A percentile compares a stretch with the other conserved stretches of the same genome.
phyloP scores from a whole-genome alignment of 1,140 invertebrate species.

The Caenorhabditis remanei region DNA sequence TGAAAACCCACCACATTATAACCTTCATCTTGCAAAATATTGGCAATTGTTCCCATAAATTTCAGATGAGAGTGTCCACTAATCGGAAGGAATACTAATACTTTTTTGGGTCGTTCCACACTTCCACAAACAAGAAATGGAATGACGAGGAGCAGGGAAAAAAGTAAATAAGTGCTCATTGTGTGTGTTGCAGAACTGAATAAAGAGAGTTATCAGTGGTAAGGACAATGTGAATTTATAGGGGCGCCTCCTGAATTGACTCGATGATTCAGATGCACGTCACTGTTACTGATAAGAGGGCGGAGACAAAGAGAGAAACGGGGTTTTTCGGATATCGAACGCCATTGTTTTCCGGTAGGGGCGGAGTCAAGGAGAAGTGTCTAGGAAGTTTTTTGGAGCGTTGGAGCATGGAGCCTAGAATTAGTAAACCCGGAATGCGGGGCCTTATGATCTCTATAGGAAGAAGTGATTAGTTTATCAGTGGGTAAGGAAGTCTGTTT shows the following conservation, averaged over 20 bases:
- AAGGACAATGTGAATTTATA: conserved; percentile 36
- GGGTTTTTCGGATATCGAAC: background rate
- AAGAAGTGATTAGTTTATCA: too few species aligned
- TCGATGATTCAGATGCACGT: conserved; percentile 38
- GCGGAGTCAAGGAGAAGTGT: background rate
- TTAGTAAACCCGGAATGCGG: too few species aligned
- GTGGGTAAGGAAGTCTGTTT: too few species aligned
- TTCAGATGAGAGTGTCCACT: conserved; percentile 44
- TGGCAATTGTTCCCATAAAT: conserved; percentile 44
- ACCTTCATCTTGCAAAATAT: conserved; percentile 49
- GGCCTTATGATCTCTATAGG: too few species aligned
- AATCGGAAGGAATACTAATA: conserved; percentile 22
- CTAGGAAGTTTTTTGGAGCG: background rate
- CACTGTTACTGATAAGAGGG: conserved; percentile 16
- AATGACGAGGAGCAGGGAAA: background rate
- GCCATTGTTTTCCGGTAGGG: background rate
- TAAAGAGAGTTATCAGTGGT: background rate
- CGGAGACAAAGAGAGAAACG: too few species aligned
- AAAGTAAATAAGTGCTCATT: conserved; percentile 28
- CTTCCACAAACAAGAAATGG: background rate
- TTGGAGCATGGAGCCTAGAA: conserved; percentile 14
- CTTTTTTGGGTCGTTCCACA: conserved; percentile 5
- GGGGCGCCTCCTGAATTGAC: conserved; percentile 10
- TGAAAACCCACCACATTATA: conserved; percentile 27
- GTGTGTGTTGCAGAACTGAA: background rate